A percentile compares a stretch with the other conserved stretches of the same genome.
These are phyloP conservation scores for Cydia splendana DNA, from an alignment of 1,140 invertebrate genomes.

Conservation along the genomic window DNA sequence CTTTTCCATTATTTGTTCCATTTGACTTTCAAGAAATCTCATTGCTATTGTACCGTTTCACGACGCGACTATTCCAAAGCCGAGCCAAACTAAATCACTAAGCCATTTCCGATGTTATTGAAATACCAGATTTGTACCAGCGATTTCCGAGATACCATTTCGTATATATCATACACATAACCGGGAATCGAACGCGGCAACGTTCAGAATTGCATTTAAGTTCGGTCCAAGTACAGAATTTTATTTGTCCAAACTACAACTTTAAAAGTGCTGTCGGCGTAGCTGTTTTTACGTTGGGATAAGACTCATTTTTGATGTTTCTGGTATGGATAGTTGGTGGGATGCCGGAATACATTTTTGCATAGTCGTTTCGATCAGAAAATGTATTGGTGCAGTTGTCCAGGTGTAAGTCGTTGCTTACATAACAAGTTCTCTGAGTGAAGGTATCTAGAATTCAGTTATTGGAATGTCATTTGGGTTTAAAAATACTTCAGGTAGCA, in stretches of 20 bases:
- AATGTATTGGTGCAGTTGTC: conserved; percentile 22
- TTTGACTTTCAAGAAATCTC: background rate
- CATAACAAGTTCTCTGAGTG: conserved; percentile 1
- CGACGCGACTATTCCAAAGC: background rate
- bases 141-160: conserved; percentile 24
- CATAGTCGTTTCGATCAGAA: conserved; percentile 16
- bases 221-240: conserved; percentile 20
- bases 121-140: conserved; percentile 22
- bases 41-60: background rate
- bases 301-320: background rate
- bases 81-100: conserved; percentile 25
- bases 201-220: conserved; percentile 30
- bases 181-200: conserved; percentile 16
- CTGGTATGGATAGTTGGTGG: background rate
- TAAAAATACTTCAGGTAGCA: background rate
- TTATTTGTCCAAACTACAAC: conserved; percentile 28
- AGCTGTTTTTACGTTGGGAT: background rate
- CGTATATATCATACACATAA: conserved; percentile 23
- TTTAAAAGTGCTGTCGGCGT: background rate
- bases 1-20: background rate
- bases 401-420: conserved; percentile 13
- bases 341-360: conserved; percentile 3
- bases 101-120: conserved; percentile 25
- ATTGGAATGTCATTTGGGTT: background rate
- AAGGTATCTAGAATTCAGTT: background rate